Evolutionary conservation across 1,140 invertebrate genomes (phyloP).

Genomic region (Drosophila elegans): DNA sequence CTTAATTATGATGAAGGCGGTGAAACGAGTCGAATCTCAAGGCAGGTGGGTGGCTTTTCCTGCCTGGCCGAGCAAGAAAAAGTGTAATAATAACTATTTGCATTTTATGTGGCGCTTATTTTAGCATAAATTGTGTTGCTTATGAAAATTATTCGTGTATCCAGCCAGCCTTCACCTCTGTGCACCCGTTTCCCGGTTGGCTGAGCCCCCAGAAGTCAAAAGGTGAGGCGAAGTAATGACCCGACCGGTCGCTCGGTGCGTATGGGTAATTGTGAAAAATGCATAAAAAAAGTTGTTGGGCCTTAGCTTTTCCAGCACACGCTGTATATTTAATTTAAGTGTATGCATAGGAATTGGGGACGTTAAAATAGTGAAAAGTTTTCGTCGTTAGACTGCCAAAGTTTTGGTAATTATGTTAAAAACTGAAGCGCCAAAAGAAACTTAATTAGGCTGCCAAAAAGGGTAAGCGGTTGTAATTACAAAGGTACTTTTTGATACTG

Average conservation of each 20-base stretch:
- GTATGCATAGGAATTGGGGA: conserved; percentile 35
- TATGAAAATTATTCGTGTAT: conserved; percentile 79
- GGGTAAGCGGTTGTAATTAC: neutral
- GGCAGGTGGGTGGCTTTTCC: conserved; percentile 13
- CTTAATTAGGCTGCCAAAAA: conserved; percentile 18
- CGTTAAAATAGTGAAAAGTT: conserved; percentile 17
- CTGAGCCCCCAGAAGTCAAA: conserved; percentile 31
- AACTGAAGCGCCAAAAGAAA: neutral
- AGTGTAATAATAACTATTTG: conserved; percentile 83
- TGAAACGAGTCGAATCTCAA: conserved; percentile 35
- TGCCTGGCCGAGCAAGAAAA: conserved; percentile 54
- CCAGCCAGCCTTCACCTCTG: conserved; percentile 34
- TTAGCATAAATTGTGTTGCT: conserved; percentile 80
- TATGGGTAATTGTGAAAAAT: conserved; percentile 76
- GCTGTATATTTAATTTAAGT: conserved; percentile 33
- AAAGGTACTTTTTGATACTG: neutral
- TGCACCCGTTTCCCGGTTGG: conserved; percentile 10
- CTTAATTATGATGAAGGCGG: conserved; percentile 71
- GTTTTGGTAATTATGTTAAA: conserved; percentile 26
- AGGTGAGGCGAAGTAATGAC: conserved; percentile 72
- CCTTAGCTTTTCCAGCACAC: neutral
- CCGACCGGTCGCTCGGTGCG: conserved; percentile 64
- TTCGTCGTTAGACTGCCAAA: neutral
- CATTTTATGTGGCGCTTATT: conserved; percentile 82
- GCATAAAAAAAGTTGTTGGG: conserved; percentile 36